Base-by-base conservation (phyloP, 2,797 vertebrate genomes). In the Nannoperca obscura region DNA sequence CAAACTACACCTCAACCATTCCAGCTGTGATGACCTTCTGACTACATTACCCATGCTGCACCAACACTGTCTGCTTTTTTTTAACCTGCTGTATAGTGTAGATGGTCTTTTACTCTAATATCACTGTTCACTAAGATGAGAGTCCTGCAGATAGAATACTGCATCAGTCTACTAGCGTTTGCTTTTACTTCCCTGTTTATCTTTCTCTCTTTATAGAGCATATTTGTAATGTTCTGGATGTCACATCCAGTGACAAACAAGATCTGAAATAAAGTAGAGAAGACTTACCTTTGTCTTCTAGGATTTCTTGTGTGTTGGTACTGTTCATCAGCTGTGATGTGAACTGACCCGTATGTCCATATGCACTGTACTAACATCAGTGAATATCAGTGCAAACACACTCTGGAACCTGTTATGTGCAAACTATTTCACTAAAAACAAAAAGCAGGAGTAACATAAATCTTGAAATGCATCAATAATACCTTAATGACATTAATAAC, bases 1-100 rank as follows among this genome's bases (percentile, higher is more conserved):
- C 66, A 77, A 89, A 89, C 75, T 89, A 90, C 63, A 66, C 52
- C 7, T 85, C 83, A 38, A 19, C 38, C 40, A 40, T 81, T 54
- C 71, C 85, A 65, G 13, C 68, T 34, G 36, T 82, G 63, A 81
- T 77, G 52, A 79, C 24, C 12, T 10, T 82, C 42, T 87, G 75
- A 88, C 34, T 38, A 34, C 60, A 44, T 58, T 42, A 60, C 40
- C 20, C 46, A 53, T 27, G 34, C 38, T 71, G 42, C 49, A 74
- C 15, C 60, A 22, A 8, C 40, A 46, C 38, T 24, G 6, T 14
- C 30, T 60, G 34, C 42, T 17, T 11, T 58, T 27, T 22, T n/a
- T 32, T n/a, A n/a, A 44, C 34, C 30, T 27, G 5, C 57, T 46
- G 7, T 36, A 4, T 17, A 19, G 15, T 46, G 9, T 34, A 57